Base-by-base conservation (phyloP, 1,140 invertebrate genomes). In the Neuroterus valhalla region DNA sequence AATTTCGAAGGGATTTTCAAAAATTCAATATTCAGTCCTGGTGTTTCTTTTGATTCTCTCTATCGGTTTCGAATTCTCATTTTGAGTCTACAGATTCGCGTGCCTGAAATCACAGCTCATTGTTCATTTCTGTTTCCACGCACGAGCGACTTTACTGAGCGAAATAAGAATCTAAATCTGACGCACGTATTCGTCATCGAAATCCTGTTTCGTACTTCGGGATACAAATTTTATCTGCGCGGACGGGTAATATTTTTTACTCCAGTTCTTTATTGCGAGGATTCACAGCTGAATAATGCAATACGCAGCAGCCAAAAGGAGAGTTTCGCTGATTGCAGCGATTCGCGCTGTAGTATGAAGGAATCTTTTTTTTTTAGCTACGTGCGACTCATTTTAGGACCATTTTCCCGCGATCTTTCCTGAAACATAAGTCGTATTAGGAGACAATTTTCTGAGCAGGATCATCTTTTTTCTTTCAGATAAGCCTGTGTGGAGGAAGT, bases 251-350 rank as follows among this genome's bases (percentile, higher is more conserved):
- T 62, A 38, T 31, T 62, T 26, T 75, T 81, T 82, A 82, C 78
- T 83, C 74, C 74, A 76, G 71, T 83, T 80, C 84, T 84, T 84
- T 85, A 85, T 85, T 84, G 82, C 82, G 68, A 66, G 71, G 78
- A 78, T 82, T 84, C 84, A 77, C 78, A 84, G 83, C 82, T 84
- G 84, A 85, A 85, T 85, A 85, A 85, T 84, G 84, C 84, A 85
- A 80, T 79, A 78, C 77, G 73, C 74, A 69, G 72, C 72, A 70
- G 71, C 31, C 69, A 72, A 74, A 77, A 79, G 68, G 75, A 71
- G 71, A 46, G 68, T 42, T 42, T 70, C 46, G 62, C 55, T 69
- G 38, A 45, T 70, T 46, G 68, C 69, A 75, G 73, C 67, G 66
- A 75, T 75, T 75, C 73, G 67, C 73, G 15, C 38, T 38, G 52